These are phyloP conservation scores for Lepus townsendii DNA, from an alignment of 2,797 vertebrate species.

Conservation along the genomic window DNA sequence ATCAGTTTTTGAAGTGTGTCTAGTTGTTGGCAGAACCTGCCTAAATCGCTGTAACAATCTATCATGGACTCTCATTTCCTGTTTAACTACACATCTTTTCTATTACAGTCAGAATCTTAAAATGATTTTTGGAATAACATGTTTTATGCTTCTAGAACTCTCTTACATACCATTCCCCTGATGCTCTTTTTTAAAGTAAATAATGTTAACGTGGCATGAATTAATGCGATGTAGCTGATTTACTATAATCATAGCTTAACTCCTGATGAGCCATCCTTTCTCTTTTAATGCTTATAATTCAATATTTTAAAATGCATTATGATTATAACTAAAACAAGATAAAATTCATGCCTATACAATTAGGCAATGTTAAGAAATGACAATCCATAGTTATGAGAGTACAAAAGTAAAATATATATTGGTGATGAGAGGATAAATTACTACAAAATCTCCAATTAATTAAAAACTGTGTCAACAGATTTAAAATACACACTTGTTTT, in stretches of 20 bases:
- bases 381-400: not conserved
- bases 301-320: slow-evolving; percentile 40
- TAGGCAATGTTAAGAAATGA: slow-evolving; percentile 46
- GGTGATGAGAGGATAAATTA: not conserved
- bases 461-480: not conserved
- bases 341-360: not conserved
- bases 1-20: not conserved
- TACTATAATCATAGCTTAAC: not conserved
- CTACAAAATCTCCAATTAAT: not conserved
- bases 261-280: slow-evolving; percentile 3
- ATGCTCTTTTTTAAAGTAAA: not conserved
- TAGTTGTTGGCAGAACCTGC: not conserved
- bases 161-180: not conserved
- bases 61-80: not conserved
- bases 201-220: not conserved
- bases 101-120: not conserved
- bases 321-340: slow-evolving; percentile 56
- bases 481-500: slow-evolving; percentile 8
- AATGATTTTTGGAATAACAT: not conserved
- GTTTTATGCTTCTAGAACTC: not conserved
- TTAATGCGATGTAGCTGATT: not conserved
- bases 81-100: not conserved
- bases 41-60: not conserved
- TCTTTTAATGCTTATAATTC: slow-evolving; percentile 42
- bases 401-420: not conserved